A percentile compares a stretch with the other conserved stretches of the same genome.
Conservation (phyloP, 2,888 invertebrate species). For the Protula sp. region DNA sequence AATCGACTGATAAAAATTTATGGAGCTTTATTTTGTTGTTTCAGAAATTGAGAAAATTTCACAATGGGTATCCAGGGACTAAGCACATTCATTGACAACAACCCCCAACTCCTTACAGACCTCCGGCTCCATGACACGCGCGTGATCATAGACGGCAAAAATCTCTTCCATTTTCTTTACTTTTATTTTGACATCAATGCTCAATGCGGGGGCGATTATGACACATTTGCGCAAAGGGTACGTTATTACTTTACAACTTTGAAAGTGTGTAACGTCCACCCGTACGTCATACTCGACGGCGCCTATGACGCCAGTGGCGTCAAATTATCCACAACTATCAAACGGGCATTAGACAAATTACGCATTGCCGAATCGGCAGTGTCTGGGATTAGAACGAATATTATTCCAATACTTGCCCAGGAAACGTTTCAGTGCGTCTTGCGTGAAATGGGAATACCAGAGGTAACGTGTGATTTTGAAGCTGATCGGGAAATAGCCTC, state of each 20-base stretch:
- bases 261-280: conserved; percentile 34
- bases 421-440: conserved; percentile 72
- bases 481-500: conserved; percentile 84
- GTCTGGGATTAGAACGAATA: conserved; percentile 7
- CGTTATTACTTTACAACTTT: conserved; percentile 34
- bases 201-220: conserved; percentile 51
- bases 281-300: conserved; percentile 51
- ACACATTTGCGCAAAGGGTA: conserved; percentile 31
- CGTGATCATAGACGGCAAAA: conserved; percentile 52
- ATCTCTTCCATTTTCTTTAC: conserved; percentile 46
- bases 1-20: too few species aligned
- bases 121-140: conserved; percentile 35
- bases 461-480: conserved; percentile 76
- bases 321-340: conserved; percentile 41
- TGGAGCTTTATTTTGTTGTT: too few species aligned
- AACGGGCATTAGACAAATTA: conserved; percentile 36
- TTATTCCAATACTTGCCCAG: conserved; percentile 72
- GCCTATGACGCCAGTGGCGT: conserved; percentile 42
- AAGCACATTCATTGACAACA: conserved; percentile 60
- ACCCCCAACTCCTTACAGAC: conserved; percentile 53
- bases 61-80: conserved; percentile 87
- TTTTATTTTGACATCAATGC: conserved; percentile 32
- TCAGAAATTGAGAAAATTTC: too few species aligned
- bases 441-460: conserved; percentile 62
- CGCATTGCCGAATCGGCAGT: conserved; percentile 18